phyloP scores from a whole-genome alignment of 1,140 invertebrate genomes.

The Argopecten irradians region DNA sequence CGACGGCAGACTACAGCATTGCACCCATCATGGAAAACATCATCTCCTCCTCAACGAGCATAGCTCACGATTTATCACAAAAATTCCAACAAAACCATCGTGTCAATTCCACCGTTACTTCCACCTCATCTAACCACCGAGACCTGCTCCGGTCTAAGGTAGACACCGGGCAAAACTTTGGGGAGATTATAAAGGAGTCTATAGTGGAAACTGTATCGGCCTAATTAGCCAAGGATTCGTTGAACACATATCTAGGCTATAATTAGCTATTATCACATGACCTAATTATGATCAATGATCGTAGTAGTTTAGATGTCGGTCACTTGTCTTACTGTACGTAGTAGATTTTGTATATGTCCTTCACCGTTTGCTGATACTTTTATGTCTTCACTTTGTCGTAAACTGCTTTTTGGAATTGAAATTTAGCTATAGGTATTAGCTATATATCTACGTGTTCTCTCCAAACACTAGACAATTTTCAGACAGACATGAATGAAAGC shows the following conservation, averaged over 20 bases:
- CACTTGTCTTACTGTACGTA: not conserved
- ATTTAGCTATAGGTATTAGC: not conserved
- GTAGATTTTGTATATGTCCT: not conserved
- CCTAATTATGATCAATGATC: not conserved
- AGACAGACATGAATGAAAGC: no score
- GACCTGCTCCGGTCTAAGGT: constrained; percentile 69
- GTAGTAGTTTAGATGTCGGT: not conserved
- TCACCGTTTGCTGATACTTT: not conserved
- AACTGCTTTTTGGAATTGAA: constrained; percentile 10
- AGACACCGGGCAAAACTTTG: constrained; percentile 84
- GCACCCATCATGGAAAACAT: not conserved
- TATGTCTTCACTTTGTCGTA: not conserved
- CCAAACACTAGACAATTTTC: no score
- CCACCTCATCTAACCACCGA: constrained; percentile 23
- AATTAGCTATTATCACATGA: not conserved
- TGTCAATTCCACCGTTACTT: not conserved
- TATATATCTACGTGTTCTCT: not conserved
- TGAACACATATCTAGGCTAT: not conserved
- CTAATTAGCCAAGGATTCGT: constrained; percentile 68
- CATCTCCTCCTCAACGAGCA: constrained; percentile 10
- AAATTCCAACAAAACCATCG: constrained; percentile 25
- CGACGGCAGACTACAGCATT: not conserved
- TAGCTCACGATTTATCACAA: constrained; percentile 21
- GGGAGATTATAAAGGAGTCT: constrained; percentile 94
- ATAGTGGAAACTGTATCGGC: constrained; percentile 93